These are phyloP conservation scores for Callosobruchus maculatus DNA, from an alignment of 2,888 invertebrate species.

Conservation along the genomic window DNA sequence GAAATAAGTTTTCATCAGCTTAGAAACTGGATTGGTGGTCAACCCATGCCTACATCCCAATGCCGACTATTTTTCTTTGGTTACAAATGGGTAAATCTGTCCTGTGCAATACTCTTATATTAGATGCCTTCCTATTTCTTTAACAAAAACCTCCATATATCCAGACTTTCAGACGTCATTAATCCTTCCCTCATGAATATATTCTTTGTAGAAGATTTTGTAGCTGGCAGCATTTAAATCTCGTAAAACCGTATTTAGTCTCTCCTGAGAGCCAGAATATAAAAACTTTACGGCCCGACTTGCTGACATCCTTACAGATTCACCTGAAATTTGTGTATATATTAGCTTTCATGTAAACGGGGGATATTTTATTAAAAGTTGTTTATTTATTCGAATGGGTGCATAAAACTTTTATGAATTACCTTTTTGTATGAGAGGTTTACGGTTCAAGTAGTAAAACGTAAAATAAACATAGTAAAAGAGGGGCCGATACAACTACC, in stretches of 20 bases:
- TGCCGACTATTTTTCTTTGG: no score
- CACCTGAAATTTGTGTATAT: constrained; percentile 17
- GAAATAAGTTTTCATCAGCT: no score
- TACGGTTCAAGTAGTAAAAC: background rate
- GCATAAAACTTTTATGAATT: background rate
- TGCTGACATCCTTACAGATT: constrained; percentile 23
- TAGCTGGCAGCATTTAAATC: constrained; percentile 3
- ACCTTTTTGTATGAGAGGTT: background rate
- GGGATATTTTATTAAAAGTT: constrained; percentile 9
- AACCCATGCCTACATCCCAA: no score
- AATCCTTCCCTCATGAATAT: constrained; percentile 2
- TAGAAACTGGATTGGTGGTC: no score
- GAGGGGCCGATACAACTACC: background rate
- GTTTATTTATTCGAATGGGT: constrained; percentile 2
- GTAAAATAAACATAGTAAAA: background rate
- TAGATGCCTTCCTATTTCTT: background rate
- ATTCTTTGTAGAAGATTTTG: constrained; percentile 4
- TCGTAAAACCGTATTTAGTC: constrained; percentile 7
- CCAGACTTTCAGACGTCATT: background rate
- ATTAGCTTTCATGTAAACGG: constrained; percentile 1
- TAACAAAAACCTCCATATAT: background rate
- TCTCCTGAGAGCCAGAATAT: background rate
- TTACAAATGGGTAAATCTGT: no score
- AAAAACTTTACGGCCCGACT: constrained; percentile 19
- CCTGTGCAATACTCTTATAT: no score